A percentile compares a stretch with the other conserved stretches of the same genome.
Evolutionary conservation across 2,113 vertebrate genomes (phyloP).

Genomic region (Rousettus leschenaultii): DNA sequence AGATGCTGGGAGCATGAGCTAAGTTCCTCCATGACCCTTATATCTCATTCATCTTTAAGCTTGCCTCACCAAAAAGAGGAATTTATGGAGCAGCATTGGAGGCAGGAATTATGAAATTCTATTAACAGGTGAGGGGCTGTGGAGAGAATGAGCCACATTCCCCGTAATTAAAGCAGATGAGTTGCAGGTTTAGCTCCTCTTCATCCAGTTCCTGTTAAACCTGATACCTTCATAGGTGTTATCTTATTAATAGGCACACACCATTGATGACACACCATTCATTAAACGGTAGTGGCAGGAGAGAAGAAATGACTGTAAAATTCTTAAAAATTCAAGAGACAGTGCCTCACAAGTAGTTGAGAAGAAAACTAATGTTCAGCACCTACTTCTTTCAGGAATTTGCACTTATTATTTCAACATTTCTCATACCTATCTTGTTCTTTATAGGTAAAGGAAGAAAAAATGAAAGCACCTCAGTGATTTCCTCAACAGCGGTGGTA

Average conservation of each 20-base stretch:
- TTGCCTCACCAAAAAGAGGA: neutral
- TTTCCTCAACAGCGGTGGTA: neutral
- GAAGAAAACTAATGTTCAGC: neutral
- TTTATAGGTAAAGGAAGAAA: neutral
- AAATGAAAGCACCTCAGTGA: neutral
- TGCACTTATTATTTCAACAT: neutral
- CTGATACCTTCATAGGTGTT: neutral
- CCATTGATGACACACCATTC: neutral
- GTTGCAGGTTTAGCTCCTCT: neutral
- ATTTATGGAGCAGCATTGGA: neutral
- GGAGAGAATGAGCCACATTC: neutral
- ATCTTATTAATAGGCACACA: neutral
- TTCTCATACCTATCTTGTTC: neutral
- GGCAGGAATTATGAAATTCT: neutral
- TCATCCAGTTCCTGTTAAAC: neutral
- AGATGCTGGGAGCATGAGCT: fast-evolving
- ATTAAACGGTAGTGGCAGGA: neutral
- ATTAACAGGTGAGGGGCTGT: neutral
- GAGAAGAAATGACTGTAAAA: neutral
- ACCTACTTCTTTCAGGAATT: neutral
- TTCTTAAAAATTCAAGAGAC: neutral
- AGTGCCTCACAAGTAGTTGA: neutral
- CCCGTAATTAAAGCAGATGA: neutral
- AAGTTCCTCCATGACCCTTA: too few species aligned
- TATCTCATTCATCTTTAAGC: neutral